Percentiles rank a stretch among this genome's conserved stretches.
These are phyloP conservation scores for Odontophorus gujanensis DNA, from an alignment of 2,113 vertebrate genomes.

Conservation along the genomic window DNA sequence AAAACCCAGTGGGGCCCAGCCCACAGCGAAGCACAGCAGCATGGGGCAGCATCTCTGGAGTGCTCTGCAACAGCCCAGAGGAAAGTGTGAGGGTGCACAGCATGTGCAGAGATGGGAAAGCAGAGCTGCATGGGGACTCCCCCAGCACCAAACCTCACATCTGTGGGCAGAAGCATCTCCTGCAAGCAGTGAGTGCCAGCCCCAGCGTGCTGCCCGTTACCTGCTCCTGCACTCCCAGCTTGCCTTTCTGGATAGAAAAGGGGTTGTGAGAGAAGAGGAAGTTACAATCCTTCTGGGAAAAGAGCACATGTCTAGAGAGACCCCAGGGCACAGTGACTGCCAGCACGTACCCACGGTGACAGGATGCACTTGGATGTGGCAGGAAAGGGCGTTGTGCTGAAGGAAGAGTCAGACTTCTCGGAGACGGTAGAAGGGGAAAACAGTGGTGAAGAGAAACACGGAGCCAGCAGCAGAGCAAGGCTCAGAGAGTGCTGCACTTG, in stretches of 20 bases:
- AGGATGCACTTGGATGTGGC: neutral
- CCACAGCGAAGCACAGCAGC: too few species aligned
- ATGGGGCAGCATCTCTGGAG: constrained; percentile 38
- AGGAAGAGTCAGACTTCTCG: neutral
- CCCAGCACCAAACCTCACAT: constrained; percentile 69
- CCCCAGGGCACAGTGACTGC: neutral
- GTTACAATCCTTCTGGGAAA: constrained; percentile 59
- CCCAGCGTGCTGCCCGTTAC: constrained; percentile 51
- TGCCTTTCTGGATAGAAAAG: constrained; percentile 75
- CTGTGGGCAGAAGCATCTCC: constrained; percentile 39
- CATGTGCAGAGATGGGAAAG: neutral
- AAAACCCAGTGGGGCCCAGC: neutral
- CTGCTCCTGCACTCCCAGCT: constrained; percentile 65
- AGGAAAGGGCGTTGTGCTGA: neutral
- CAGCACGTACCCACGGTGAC: neutral
- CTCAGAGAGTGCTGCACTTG: neutral
- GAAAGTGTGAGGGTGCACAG: constrained; percentile 53
- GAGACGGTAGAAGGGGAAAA: neutral
- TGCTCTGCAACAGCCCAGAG: constrained; percentile 59
- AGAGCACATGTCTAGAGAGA: neutral
- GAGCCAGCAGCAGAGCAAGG: neutral
- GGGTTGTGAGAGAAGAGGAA: constrained; percentile 62
- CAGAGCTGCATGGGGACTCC: neutral
- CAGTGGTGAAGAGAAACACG: neutral
- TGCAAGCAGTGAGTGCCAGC: constrained; percentile 40